Conservation (phyloP, 2,797 vertebrate genomes). For the Toxotes lorentzi region DNA sequence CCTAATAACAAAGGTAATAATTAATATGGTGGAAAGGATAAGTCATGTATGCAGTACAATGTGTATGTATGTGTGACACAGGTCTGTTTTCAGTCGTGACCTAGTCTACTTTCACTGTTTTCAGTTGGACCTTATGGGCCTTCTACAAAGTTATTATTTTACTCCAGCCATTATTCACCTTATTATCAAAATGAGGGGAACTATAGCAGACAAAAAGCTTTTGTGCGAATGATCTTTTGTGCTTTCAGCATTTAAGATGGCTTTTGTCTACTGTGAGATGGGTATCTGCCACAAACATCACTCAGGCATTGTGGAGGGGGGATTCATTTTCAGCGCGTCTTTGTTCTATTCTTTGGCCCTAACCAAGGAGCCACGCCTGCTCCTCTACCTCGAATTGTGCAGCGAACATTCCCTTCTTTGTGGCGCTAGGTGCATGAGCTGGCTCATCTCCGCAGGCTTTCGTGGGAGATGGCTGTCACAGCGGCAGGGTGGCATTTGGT, state of each 20-base stretch:
- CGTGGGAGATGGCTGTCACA: slow-evolving; percentile 92
- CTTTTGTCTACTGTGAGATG: slow-evolving; percentile 89
- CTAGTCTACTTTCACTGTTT: slow-evolving; percentile 66
- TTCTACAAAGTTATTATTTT: slow-evolving; percentile 78
- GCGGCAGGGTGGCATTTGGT: slow-evolving; percentile 91
- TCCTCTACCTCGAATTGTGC: slow-evolving; percentile 89
- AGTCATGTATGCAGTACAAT: slow-evolving; percentile 15
- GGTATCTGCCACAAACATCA: slow-evolving; percentile 92
- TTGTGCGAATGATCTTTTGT: slow-evolving; percentile 86
- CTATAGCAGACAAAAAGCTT: slow-evolving; percentile 84
- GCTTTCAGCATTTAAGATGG: slow-evolving; percentile 86
- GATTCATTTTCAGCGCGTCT: slow-evolving; percentile 93
- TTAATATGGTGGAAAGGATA: not conserved
- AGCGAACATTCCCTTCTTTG: slow-evolving; percentile 92
- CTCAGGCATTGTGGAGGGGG: slow-evolving; percentile 92
- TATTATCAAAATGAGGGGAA: slow-evolving; percentile 84
- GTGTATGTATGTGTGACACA: slow-evolving; percentile 20
- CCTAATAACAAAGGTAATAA: not conserved
- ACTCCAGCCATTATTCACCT: slow-evolving; percentile 76
- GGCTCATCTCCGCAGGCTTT: slow-evolving; percentile 93
- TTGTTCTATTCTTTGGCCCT: slow-evolving; percentile 92
- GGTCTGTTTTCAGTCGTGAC: slow-evolving; percentile 49
- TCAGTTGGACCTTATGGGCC: slow-evolving; percentile 52
- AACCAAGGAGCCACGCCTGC: slow-evolving; percentile 94
- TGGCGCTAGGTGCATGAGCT: slow-evolving; percentile 92